A percentile compares a stretch with the other conserved stretches of the same genome.
These are phyloP conservation scores for Agraylea sexmaculata DNA, from an alignment of 1,140 invertebrate species.

Conservation along the genomic window DNA sequence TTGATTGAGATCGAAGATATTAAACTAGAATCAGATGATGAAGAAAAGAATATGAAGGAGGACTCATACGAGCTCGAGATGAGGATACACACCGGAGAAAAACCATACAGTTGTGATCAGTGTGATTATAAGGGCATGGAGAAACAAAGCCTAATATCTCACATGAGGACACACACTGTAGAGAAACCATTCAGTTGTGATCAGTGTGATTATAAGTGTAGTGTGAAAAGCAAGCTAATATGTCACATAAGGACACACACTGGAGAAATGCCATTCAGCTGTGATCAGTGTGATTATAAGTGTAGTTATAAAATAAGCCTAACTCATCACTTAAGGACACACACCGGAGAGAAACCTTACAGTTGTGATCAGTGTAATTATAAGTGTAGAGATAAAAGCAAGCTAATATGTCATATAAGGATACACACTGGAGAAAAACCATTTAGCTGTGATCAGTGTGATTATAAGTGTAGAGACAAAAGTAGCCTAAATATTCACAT, in stretches of 20 bases:
- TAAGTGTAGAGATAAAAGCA: constrained; percentile 14
- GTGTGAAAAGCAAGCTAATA: constrained; percentile 9
- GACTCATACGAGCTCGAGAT: no score
- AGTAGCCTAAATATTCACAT: constrained; percentile 16
- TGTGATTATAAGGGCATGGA: no score
- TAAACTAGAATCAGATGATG: no score
- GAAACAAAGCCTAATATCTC: no score
- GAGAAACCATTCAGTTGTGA: constrained; percentile 19
- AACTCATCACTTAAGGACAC: constrained; percentile 11
- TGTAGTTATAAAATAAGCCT: constrained; percentile 16
- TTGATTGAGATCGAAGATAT: no score
- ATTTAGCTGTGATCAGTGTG: constrained; percentile 16
- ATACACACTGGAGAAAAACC: constrained; percentile 19
- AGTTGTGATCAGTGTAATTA: constrained; percentile 16
- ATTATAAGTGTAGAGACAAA: constrained; percentile 11
- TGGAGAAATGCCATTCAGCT: constrained; percentile 13
- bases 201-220: constrained; percentile 18
- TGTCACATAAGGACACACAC: constrained; percentile 17
- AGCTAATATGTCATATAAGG: constrained; percentile 15
- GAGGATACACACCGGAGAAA: no score
- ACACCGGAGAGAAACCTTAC: constrained; percentile 16
- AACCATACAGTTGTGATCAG: no score
- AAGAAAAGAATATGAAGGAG: no score
- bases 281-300: constrained; percentile 16
- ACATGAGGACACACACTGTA: constrained; percentile 15